These are phyloP conservation scores for Acleris emargana DNA, from an alignment of 2,888 invertebrate genomes.

Conservation along the genomic window DNA sequence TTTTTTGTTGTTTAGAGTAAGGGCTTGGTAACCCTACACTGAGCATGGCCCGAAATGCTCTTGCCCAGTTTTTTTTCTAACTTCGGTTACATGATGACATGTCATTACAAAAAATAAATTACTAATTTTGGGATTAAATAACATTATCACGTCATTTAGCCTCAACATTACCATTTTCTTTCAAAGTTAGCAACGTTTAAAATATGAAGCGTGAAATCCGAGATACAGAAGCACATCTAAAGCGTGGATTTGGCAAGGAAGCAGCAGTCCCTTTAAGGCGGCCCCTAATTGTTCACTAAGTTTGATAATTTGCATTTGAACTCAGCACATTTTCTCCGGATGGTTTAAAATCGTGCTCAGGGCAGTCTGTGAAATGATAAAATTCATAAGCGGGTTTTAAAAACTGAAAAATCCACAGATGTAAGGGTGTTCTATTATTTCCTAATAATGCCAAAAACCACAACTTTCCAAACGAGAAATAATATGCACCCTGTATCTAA, in stretches of 20 bases:
- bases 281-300: constrained; percentile 32
- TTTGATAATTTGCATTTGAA: constrained; percentile 33
- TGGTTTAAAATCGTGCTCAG: constrained; percentile 7
- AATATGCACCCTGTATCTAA: constrained; percentile 50
- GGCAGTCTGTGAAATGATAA: too few species aligned
- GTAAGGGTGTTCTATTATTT: too few species aligned
- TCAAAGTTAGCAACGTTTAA: constrained; percentile 14
- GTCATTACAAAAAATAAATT: not conserved
- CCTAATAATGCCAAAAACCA: not conserved
- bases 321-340: constrained; percentile 21
- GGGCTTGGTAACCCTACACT: too few species aligned
- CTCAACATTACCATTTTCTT: constrained; percentile 8
- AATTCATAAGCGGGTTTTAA: too few species aligned
- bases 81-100: too few species aligned
- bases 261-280: constrained; percentile 12
- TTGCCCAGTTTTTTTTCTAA: too few species aligned
- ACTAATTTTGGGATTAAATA: not conserved
- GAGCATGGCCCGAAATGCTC: too few species aligned
- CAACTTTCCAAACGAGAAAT: constrained; percentile 17
- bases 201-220: constrained; percentile 30
- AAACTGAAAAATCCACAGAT: too few species aligned
- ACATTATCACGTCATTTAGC: constrained; percentile 6
- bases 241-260: constrained; percentile 27
- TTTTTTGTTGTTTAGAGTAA: too few species aligned
- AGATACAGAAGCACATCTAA: constrained; percentile 9